Evolutionary conservation across 2,113 vertebrate species (phyloP).

Genomic region (Physeter macrocephalus): DNA sequence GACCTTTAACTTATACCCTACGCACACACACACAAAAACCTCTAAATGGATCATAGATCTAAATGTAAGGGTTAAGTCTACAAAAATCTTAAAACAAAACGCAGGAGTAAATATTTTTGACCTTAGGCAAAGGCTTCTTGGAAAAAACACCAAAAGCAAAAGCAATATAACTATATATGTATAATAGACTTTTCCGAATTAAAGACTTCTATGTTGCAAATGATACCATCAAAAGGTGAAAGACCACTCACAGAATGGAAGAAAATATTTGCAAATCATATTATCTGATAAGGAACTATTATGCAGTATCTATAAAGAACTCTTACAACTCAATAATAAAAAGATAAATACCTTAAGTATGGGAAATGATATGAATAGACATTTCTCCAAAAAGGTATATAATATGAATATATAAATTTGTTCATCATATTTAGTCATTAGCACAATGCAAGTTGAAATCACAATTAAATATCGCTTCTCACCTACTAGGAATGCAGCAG

Average conservation of each 20-base stretch:
- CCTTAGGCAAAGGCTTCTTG: accelerated
- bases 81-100: not conserved
- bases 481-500: not conserved
- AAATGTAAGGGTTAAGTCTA: not conserved
- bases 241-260: not conserved
- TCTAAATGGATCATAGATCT: not conserved
- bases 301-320: not conserved
- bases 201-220: not conserved
- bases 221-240: not conserved
- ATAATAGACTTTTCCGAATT: not conserved
- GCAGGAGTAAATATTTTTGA: not conserved
- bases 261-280: not conserved
- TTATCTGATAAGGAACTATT: not conserved
- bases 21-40: no score
- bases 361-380: not conserved
- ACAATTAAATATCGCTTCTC: not conserved
- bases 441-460: not conserved
- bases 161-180: not conserved
- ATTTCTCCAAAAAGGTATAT: not conserved
- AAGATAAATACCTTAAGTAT: not conserved
- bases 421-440: not conserved
- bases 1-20: not conserved
- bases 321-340: not conserved
- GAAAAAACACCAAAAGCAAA: not conserved
- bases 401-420: not conserved